These are phyloP conservation scores for Onthophagus sagittarius DNA, from an alignment of 2,888 invertebrate species.

Conservation along the genomic window DNA sequence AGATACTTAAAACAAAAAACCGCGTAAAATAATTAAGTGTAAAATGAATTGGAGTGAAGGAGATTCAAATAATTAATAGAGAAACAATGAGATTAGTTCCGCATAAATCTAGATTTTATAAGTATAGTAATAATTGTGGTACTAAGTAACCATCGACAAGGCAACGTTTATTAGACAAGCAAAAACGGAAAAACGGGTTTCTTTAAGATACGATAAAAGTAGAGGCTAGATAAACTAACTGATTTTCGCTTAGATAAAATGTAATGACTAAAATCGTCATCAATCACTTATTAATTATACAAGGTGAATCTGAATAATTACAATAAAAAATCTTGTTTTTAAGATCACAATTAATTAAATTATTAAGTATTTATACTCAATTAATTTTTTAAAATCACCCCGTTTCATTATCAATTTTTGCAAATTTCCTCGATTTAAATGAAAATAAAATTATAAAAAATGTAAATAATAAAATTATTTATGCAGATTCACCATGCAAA, in stretches of 20 bases:
- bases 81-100: not conserved
- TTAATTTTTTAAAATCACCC: too few relatives aligned
- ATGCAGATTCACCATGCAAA: too few relatives aligned
- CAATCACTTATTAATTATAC: not conserved
- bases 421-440: too few relatives aligned
- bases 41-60: not conserved
- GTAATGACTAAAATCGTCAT: constrained; percentile 8
- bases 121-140: not conserved
- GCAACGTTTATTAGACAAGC: constrained; percentile 13
- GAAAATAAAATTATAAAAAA: too few relatives aligned
- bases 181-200: not conserved
- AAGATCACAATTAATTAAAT: too few relatives aligned
- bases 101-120: not conserved
- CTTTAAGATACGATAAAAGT: not conserved
- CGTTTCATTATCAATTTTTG: too few relatives aligned
- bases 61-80: not conserved
- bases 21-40: too few relatives aligned
- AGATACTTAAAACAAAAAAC: too few relatives aligned
- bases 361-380: too few relatives aligned
- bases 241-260: constrained; percentile 6
- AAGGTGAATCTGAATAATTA: not conserved
- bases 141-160: constrained; percentile 12
- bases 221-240: not conserved
- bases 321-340: too few relatives aligned
- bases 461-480: too few relatives aligned